Evolutionary conservation across 2,113 vertebrate species (phyloP).

Genomic region (Brachionichthys hirsutus): DNA sequence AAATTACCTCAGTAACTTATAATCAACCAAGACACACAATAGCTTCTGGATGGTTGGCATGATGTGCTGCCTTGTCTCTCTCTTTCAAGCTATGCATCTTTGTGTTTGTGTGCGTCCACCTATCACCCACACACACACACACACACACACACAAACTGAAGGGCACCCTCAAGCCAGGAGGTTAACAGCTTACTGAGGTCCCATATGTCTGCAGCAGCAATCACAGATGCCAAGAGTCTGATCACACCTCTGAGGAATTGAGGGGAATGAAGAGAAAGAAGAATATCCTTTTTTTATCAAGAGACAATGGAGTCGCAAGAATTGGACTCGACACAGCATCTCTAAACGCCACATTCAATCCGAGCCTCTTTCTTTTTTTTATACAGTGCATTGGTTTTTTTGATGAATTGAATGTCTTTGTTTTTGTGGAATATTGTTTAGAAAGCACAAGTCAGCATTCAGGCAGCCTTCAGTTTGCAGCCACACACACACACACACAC

Average conservation of each 20-base stretch:
- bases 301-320: conserved; percentile 8
- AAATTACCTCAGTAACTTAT: too few relatives aligned
- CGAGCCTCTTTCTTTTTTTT: conserved; percentile 9
- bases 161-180: neutral
- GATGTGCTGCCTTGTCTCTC: too few relatives aligned
- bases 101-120: too few relatives aligned
- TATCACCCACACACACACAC: too few relatives aligned
- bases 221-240: conserved; percentile 26
- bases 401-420: conserved; percentile 36
- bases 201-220: conserved; percentile 48
- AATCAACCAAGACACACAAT: too few relatives aligned
- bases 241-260: conserved; percentile 34
- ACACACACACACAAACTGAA: too few relatives aligned
- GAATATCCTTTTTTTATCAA: conserved; percentile 12
- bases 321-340: conserved; percentile 26
- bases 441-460: conserved; percentile 29
- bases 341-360: conserved; percentile 16
- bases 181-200: conserved; percentile 3
- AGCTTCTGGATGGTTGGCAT: too few relatives aligned
- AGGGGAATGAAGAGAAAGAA: conserved; percentile 7
- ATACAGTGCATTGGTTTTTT: conserved; percentile 19
- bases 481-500: neutral
- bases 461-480: conserved; percentile 26
- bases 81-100: too few relatives aligned
- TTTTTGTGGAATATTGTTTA: conserved; percentile 22